phyloP scores from a whole-genome alignment of 2,113 vertebrate genomes.

The Syngnathus typhle region DNA sequence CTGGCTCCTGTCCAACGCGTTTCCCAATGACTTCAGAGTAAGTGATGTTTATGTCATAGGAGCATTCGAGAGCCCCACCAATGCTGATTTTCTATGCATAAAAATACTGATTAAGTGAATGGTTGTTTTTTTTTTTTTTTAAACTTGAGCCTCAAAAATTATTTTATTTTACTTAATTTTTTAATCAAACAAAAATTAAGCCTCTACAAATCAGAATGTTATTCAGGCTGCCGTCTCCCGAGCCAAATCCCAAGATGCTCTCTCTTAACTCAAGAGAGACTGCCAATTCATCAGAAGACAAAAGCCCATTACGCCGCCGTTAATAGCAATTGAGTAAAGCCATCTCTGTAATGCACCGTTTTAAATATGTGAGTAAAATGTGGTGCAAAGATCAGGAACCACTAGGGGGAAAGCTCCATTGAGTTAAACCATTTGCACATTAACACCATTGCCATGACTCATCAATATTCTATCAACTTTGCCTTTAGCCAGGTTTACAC shows the following conservation, averaged over 20 bases:
- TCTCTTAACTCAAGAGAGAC: not conserved
- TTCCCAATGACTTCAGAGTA: not conserved
- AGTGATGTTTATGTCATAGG: not conserved
- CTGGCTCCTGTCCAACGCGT: not conserved
- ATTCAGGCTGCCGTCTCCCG: not conserved
- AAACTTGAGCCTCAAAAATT: no score
- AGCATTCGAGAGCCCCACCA: not conserved
- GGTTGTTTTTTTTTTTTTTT: no score
- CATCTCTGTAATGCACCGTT: not conserved
- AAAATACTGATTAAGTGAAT: no score
- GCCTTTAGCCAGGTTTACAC: not conserved
- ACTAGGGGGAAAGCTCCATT: not conserved
- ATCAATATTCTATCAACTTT: not conserved
- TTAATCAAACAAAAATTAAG: not conserved
- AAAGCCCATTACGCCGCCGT: not conserved
- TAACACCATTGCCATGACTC: not conserved
- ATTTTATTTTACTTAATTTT: no score
- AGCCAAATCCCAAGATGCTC: not conserved
- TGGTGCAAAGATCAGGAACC: not conserved
- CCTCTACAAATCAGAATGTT: not conserved
- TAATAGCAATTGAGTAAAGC: not conserved
- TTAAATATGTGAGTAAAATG: not conserved
- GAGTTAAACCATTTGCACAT: not conserved
- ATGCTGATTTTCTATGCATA: no score
- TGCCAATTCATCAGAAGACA: not conserved